phyloP scores from a whole-genome alignment of 2,113 vertebrate genomes.

The Actinemys pallida region DNA sequence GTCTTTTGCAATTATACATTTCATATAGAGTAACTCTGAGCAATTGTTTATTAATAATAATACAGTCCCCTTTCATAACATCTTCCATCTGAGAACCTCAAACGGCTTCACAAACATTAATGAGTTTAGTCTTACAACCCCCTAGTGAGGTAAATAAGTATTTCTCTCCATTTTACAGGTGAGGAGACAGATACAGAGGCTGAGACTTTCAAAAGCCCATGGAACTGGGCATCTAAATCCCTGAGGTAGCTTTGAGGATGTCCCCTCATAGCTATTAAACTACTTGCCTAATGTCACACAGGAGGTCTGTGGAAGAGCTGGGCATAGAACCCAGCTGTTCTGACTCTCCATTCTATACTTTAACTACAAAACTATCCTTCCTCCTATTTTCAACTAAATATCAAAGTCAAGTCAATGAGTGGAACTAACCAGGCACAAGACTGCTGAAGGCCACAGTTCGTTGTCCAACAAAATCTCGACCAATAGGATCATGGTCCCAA shows the following conservation, averaged over 20 bases:
- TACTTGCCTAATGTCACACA: fast-evolving
- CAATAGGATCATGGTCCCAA: constrained; percentile 98
- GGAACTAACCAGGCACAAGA: constrained; percentile 90
- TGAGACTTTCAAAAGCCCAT: not conserved
- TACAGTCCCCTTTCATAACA: not conserved
- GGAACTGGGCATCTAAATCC: not conserved
- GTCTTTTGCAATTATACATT: not conserved
- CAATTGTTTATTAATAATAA: not conserved
- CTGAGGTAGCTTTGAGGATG: not conserved
- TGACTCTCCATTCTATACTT: not conserved
- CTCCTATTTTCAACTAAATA: not conserved
- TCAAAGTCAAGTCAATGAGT: not conserved
- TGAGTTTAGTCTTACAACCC: not conserved
- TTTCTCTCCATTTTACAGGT: not conserved
- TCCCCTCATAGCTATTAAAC: not conserved
- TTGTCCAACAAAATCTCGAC: constrained; percentile 96
- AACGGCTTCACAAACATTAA: not conserved
- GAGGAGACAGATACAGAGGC: not conserved
- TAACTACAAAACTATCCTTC: not conserved
- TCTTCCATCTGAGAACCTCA: not conserved
- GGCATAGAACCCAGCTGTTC: fast-evolving
- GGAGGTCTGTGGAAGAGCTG: fast-evolving
- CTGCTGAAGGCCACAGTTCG: constrained; percentile 96
- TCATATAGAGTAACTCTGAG: not conserved
- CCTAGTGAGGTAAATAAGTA: not conserved